A percentile compares a stretch with the other conserved stretches of the same genome.
phyloP scores from a whole-genome alignment of 2,113 vertebrate genomes.

The Gymnarchus niloticus region DNA sequence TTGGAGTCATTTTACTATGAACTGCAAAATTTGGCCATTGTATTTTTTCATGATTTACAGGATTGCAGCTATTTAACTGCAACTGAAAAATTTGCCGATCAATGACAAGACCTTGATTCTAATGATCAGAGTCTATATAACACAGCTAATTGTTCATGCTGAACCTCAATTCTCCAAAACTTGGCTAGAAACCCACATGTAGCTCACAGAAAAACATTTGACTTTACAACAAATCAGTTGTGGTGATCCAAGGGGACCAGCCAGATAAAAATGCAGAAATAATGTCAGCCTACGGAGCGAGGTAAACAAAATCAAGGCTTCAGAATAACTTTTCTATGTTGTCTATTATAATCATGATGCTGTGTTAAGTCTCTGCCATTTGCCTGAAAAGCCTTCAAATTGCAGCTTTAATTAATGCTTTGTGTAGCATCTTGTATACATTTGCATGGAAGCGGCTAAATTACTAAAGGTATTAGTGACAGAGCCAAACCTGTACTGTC shows the following conservation, averaged over 20 bases:
- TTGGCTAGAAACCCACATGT: not conserved
- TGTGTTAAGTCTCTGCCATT: not conserved
- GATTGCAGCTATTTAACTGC: not conserved
- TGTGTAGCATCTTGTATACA: not conserved
- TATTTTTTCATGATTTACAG: not conserved
- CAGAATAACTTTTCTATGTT: not conserved
- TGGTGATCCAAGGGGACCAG: not conserved
- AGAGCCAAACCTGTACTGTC: not conserved
- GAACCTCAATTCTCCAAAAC: no score
- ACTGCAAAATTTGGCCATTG: not conserved
- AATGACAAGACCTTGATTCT: not conserved
- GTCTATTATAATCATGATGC: not conserved
- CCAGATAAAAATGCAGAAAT: not conserved
- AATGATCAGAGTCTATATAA: not conserved
- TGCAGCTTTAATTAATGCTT: not conserved
- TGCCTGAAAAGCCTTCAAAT: not conserved
- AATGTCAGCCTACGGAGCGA: not conserved
- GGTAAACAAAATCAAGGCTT: not conserved
- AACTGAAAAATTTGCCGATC: not conserved
- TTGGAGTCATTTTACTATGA: not conserved
- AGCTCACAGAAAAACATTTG: not conserved
- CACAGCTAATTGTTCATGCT: not conserved
- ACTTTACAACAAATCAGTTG: not conserved
- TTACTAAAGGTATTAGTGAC: not conserved
- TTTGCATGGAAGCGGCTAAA: not conserved